phyloP scores from a whole-genome alignment of 2,113 vertebrate species.

The Ochotona curzoniae region DNA sequence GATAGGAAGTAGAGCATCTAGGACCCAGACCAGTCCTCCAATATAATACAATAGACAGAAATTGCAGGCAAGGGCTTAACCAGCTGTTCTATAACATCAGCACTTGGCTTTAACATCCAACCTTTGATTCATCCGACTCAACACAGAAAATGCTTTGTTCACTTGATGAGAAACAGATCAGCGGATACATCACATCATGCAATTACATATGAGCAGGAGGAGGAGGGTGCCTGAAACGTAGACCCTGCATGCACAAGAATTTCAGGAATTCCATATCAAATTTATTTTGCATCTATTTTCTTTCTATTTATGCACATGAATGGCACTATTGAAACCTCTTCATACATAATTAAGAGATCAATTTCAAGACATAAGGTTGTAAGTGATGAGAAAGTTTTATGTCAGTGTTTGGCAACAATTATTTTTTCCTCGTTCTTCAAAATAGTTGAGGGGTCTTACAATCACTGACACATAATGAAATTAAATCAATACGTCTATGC shows the following conservation, averaged over 20 bases:
- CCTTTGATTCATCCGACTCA: not conserved
- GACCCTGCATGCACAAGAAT: too few relatives aligned
- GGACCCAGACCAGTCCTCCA: too few relatives aligned
- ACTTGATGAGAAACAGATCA: fast-evolving
- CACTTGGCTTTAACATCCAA: not conserved
- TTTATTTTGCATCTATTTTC: not conserved
- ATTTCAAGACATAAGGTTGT: not conserved
- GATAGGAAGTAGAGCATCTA: too few relatives aligned
- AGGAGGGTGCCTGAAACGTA: not conserved
- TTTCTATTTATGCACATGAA: not conserved
- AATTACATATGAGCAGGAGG: not conserved
- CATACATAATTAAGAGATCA: not conserved
- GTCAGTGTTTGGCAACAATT: not conserved
- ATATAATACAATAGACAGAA: too few relatives aligned
- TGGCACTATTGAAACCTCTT: not conserved
- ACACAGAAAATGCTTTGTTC: too few relatives aligned
- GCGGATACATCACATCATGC: not conserved
- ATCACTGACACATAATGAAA: not conserved
- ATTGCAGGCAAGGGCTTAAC: too few relatives aligned
- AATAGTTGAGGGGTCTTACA: not conserved
- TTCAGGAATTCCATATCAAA: not conserved
- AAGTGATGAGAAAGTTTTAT: not conserved
- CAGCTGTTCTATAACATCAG: too few relatives aligned
- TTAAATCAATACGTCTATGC: not conserved
- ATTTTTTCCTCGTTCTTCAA: not conserved